Conservation (phyloP, 2,797 vertebrate genomes). For the Heteromormyrus szaboi region DNA sequence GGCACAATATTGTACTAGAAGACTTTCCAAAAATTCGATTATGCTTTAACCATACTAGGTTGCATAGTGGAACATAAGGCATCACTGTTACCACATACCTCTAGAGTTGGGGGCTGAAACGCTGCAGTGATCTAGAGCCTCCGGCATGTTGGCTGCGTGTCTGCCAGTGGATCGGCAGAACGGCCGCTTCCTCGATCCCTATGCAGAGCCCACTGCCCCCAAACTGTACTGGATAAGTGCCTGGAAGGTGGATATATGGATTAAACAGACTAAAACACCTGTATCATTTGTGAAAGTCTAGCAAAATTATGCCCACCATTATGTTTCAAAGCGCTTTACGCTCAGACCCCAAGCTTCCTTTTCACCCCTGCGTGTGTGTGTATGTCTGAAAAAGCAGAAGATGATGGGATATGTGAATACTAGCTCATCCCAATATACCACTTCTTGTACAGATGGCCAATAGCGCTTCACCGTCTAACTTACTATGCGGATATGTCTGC, state of each 20-base stretch:
- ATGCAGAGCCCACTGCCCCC: not conserved
- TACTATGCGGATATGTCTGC: not conserved
- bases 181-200: not conserved
- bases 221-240: not conserved
- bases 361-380: not conserved
- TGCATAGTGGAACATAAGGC: not conserved
- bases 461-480: not conserved
- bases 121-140: not conserved
- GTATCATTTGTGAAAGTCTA: not conserved
- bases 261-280: not conserved
- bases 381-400: not conserved
- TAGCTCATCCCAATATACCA: not conserved
- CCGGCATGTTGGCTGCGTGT: not conserved
- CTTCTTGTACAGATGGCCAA: not conserved
- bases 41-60: not conserved
- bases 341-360: not conserved
- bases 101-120: not conserved
- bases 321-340: too few relatives aligned
- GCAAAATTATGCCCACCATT: not conserved
- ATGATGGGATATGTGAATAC: not conserved
- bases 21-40: not conserved
- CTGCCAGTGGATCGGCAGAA: not conserved
- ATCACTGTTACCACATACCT: not conserved
- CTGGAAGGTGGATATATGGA: not conserved
- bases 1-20: not conserved